These are phyloP conservation scores for Trichechus manatus DNA, from an alignment of 2,113 vertebrate species.

Conservation along the genomic window DNA sequence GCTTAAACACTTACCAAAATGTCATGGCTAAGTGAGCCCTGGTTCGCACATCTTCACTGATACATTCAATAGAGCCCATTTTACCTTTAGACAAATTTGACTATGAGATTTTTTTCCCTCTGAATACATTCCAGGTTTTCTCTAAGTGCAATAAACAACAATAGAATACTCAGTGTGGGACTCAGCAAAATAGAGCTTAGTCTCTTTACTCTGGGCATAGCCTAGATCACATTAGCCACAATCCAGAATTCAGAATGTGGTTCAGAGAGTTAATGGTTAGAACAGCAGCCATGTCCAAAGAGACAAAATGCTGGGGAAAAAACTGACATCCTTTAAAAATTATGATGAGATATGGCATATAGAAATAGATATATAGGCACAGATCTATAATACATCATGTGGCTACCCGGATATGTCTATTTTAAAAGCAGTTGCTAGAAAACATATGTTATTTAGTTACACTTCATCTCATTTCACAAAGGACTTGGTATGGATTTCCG, in stretches of 20 bases:
- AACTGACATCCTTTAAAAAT: neutral
- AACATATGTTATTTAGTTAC: neutral
- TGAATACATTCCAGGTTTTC: neutral
- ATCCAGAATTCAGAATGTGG: neutral
- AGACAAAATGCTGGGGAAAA: neutral
- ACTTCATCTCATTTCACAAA: neutral
- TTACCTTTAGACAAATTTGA: neutral
- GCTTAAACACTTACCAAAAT: neutral
- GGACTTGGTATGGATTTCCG: neutral
- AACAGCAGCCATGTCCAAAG: neutral
- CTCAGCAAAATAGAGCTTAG: neutral
- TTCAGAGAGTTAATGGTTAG: neutral
- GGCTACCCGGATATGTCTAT: neutral
- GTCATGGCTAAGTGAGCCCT: neutral
- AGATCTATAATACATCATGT: neutral
- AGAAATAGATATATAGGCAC: neutral
- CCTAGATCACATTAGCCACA: neutral
- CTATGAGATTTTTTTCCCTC: neutral
- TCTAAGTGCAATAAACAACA: neutral
- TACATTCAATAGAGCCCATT: neutral
- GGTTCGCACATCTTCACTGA: neutral
- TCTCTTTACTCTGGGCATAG: neutral
- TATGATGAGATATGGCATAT: neutral
- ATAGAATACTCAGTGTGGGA: neutral
- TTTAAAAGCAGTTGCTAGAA: neutral